Evolutionary conservation across 2,888 invertebrate genomes (phyloP).

Genomic region (Yponomeuta cagnagella): DNA sequence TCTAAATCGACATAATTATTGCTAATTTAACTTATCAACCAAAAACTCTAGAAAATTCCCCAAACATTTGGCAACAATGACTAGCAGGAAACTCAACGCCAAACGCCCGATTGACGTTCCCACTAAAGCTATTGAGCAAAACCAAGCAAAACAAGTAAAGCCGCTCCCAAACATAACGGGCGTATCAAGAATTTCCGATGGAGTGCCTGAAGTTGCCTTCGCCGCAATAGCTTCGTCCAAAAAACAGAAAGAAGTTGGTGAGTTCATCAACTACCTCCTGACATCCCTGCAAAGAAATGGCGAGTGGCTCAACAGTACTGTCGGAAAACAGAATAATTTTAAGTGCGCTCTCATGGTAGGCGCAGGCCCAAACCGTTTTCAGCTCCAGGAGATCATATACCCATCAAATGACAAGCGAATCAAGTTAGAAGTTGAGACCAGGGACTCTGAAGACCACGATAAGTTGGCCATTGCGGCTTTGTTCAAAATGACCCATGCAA

Average conservation of each 20-base stretch:
- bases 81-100: not conserved
- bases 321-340: conserved; percentile 50
- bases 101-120: not conserved
- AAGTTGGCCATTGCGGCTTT: conserved; percentile 61
- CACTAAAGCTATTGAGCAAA: not conserved
- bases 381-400: conserved; percentile 58
- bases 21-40: not conserved
- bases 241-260: conserved; percentile 55
- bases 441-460: conserved; percentile 59
- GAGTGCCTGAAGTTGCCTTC: conserved; percentile 43
- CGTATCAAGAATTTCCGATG: not conserved
- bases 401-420: conserved; percentile 45
- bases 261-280: conserved; percentile 55
- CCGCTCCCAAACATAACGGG: not conserved
- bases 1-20: not conserved
- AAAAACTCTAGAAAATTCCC: not conserved
- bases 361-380: conserved; percentile 61
- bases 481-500: conserved; percentile 42
- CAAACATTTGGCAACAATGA: not conserved
- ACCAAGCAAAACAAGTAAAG: not conserved
- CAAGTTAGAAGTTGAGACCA: conserved; percentile 56
- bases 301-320: conserved; percentile 52
- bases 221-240: conserved; percentile 59
- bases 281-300: conserved; percentile 53
- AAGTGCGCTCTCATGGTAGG: conserved; percentile 57